phyloP scores from a whole-genome alignment of 2,797 vertebrate species.

The Sebastes reedi region DNA sequence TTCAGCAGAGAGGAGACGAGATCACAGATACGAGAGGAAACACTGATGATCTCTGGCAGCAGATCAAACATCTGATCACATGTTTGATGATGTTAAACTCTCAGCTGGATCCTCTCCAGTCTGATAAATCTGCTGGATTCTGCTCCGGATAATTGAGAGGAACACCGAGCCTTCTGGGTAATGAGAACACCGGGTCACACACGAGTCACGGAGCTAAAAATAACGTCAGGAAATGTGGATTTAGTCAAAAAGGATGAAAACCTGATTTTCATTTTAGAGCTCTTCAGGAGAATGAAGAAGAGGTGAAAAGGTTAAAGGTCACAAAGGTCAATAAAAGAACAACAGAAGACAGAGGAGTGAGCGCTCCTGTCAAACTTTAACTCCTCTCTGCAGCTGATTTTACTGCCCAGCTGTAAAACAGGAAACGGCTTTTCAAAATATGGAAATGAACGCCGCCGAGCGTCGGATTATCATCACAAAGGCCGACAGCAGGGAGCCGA shows the following conservation, averaged over 20 bases:
- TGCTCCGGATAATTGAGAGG: slow-evolving; percentile 38
- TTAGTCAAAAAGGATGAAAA: too few relatives aligned
- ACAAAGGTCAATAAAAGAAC: neutral
- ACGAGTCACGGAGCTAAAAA: too few relatives aligned
- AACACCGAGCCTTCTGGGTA: neutral
- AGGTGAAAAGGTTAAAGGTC: too few relatives aligned
- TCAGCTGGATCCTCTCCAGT: slow-evolving; percentile 30
- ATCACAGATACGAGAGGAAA: too few relatives aligned
- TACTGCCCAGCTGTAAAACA: neutral
- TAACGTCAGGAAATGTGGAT: too few relatives aligned
- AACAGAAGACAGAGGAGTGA: neutral
- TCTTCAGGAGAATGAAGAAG: too few relatives aligned
- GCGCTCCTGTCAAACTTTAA: neutral
- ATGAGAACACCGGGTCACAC: too few relatives aligned
- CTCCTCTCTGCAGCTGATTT: neutral
- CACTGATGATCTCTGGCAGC: too few relatives aligned
- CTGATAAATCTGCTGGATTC: neutral
- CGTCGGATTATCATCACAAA: neutral
- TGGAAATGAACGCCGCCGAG: neutral
- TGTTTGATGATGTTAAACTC: slow-evolving; percentile 21
- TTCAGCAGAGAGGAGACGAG: too few relatives aligned
- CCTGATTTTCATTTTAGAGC: too few relatives aligned
- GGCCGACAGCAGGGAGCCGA: neutral
- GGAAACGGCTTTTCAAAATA: neutral
- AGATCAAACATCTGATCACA: slow-evolving; percentile 25